Evolutionary conservation across 1,140 invertebrate genomes (phyloP).

Genomic region (Panulirus ornatus): DNA sequence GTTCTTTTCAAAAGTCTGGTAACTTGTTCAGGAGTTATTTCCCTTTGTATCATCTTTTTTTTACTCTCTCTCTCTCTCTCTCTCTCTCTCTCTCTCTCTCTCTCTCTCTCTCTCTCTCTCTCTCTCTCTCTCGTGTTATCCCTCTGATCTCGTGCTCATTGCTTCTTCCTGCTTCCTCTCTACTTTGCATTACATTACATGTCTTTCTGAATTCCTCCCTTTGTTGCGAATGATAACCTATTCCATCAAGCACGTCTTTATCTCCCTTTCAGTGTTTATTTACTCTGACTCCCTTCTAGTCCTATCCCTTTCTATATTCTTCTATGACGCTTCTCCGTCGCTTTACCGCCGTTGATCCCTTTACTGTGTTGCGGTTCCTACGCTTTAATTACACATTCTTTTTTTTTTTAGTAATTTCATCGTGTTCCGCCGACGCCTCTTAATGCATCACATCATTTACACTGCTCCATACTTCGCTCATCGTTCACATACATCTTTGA

Average conservation of each 20-base stretch:
- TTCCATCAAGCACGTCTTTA: not conserved
- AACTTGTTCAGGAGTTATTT: not conserved
- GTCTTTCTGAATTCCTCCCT: not conserved
- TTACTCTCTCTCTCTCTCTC: not conserved
- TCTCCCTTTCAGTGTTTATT: not conserved
- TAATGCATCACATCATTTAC: no score
- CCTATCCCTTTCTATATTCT: no score
- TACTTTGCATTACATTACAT: not conserved
- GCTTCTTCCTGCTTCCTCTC: not conserved
- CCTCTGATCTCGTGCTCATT: not conserved
- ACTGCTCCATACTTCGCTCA: no score
- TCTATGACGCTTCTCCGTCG: no score
- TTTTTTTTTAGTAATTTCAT: no score
- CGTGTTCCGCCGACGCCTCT: no score
- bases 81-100: slow-evolving; percentile 41
- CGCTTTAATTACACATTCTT: no score
- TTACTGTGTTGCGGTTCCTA: no score
- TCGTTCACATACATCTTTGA: no score
- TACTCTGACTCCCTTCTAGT: not conserved
- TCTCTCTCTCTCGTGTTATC: slow-evolving; percentile 32
- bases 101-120: slow-evolving; percentile 38
- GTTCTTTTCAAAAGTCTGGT: no score
- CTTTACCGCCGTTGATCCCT: no score
- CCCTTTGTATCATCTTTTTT: not conserved
- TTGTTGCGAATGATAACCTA: no score